Base-by-base conservation (phyloP, 2,113 vertebrate genomes). In the Periophthalmodon schlosseri region DNA sequence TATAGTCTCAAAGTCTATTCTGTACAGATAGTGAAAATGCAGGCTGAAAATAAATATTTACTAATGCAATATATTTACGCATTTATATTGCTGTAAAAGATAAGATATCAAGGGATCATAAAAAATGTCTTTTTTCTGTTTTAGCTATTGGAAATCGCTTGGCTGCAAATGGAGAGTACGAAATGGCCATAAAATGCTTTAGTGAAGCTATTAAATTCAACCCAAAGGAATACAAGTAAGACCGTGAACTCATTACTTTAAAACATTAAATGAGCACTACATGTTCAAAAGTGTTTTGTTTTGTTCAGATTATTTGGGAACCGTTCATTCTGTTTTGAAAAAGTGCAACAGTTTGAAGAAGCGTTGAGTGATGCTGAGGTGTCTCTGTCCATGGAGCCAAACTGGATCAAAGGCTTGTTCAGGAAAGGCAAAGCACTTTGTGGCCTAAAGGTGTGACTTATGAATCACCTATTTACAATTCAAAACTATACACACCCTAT, bases 231-330 rank as follows among this genome's bases (percentile, higher is more conserved):
- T 92, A 92, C 83, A 91, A 93, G 96, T 97, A 75, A 90, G 93
- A 52, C 11, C 20, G 7, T 0, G 0, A n/a, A 4, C 7, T 46
- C 4, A 60, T 60, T 34, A 33, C 14, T 18, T 34, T 34, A 20
- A 11, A 66, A 44, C 12, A 39, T 44, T 11, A 7, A 44, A 21
- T 68, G 21, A 68, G 14, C 21, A 49, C 44, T 49, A 9, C 23
- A 28, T 47, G n/a, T 16, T 68, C 14, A 68, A 24, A 49, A 44
- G 16, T 1, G 60, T 3, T 0, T 79, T 97, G 96, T 79, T 90
- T 97, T 47, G 95, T 96, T 74, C 80, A 97, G 96, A 80, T 90
- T 97, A 49, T 95, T 96, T 74, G 96, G 96, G 68, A 97, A 97
- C 84, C 94, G 95, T 0, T 97, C 96, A 0, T 95, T 94, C 73